Evolutionary conservation across 2,797 vertebrate species (phyloP).

Genomic region (Octomys mimax): DNA sequence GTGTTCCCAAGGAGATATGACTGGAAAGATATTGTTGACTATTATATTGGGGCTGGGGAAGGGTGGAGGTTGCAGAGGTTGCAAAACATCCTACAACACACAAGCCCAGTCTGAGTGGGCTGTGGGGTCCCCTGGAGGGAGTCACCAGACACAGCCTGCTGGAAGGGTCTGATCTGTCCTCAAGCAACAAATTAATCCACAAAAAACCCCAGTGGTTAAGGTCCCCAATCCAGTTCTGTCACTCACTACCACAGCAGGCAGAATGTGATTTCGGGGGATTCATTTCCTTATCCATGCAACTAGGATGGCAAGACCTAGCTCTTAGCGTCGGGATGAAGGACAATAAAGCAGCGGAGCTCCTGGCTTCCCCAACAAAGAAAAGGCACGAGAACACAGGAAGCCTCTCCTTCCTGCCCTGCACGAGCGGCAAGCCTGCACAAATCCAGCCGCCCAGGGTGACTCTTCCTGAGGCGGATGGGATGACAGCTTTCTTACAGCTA

Average conservation of each 20-base stretch:
- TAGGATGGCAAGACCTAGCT: rapidly evolving
- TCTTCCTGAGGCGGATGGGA: not conserved
- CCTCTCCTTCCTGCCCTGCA: not conserved
- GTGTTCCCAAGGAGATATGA: not conserved
- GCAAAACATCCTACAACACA: not conserved
- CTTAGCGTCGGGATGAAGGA: not conserved
- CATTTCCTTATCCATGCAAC: not conserved
- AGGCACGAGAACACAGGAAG: too few species aligned
- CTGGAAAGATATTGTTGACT: not conserved
- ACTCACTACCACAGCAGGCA: not conserved
- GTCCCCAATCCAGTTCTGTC: too few species aligned
- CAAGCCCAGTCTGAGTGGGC: not conserved
- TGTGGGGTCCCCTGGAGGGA: rapidly evolving
- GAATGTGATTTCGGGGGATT: not conserved
- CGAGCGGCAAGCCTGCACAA: rapidly evolving
- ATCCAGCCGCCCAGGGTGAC: not conserved
- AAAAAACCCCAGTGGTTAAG: not conserved
- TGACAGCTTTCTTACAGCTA: not conserved
- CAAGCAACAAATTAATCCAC: not conserved
- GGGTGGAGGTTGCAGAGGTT: not conserved
- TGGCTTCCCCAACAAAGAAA: too few species aligned
- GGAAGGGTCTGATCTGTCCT: not conserved
- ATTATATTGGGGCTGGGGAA: not conserved
- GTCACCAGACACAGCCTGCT: too few species aligned
- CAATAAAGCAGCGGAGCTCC: rapidly evolving